Conservation (phyloP, 2,888 invertebrate species). For the Lochmaea capreae region DNA sequence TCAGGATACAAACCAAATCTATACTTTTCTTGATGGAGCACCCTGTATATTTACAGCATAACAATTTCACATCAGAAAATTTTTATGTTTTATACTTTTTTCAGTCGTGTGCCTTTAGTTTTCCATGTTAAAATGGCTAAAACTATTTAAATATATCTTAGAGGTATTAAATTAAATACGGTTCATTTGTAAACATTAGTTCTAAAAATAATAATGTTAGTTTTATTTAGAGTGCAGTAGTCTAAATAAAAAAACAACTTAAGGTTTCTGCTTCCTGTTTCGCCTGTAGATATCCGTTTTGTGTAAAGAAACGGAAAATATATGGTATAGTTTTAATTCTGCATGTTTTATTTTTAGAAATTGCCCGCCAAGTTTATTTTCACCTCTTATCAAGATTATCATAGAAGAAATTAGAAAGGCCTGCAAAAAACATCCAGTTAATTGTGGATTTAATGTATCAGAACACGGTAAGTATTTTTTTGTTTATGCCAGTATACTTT, state of each 20-base stretch:
- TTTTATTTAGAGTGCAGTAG: constrained; percentile 1
- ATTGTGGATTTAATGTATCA: constrained; percentile 73
- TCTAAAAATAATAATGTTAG: constrained; percentile 30
- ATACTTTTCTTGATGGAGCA: too few relatives aligned
- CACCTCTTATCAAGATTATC: constrained; percentile 75
- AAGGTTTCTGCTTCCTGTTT: constrained; percentile 26
- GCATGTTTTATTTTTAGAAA: constrained; percentile 68
- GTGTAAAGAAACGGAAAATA: constrained; percentile 8
- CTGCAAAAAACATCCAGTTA: constrained; percentile 74
- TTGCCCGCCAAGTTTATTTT: constrained; percentile 77
- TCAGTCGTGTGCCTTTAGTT: background rate
- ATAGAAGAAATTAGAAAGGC: constrained; percentile 75
- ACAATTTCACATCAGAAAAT: too few relatives aligned
- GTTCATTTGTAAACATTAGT: background rate
- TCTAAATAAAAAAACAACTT: constrained; percentile 22
- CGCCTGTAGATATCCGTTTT: constrained; percentile 35
- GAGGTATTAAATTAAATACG: background rate
- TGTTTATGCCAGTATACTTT: background rate
- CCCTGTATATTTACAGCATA: too few relatives aligned
- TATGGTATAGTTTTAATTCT: constrained; percentile 25
- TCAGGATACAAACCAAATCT: too few relatives aligned
- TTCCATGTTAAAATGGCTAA: background rate
- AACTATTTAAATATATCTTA: background rate
- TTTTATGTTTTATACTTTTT: too few relatives aligned
- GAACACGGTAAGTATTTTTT: constrained; percentile 69